These are phyloP conservation scores for Phrynosoma blainvillii DNA, from an alignment of 2,113 vertebrate genomes.

Conservation along the genomic window DNA sequence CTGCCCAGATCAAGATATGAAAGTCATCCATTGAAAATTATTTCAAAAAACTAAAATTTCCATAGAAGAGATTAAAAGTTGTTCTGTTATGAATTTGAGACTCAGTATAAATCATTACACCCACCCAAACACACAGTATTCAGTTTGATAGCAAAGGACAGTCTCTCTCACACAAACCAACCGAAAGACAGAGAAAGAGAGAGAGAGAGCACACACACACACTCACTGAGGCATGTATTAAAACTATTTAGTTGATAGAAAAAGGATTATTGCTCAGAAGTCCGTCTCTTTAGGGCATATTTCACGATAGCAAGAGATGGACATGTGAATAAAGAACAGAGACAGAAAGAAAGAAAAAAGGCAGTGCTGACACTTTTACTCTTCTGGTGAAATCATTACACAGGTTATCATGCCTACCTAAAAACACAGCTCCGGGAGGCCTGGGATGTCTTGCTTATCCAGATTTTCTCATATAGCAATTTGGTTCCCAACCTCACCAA, in stretches of 20 bases:
- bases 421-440: neutral
- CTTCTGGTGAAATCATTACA: constrained; percentile 16
- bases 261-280: constrained; percentile 76
- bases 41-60: constrained; percentile 75
- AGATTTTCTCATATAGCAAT: constrained; percentile 16
- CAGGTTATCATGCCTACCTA: accelerated
- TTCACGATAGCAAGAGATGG: constrained; percentile 48
- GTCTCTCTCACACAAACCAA: constrained; percentile 43
- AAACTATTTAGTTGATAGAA: constrained; percentile 67
- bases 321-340: constrained; percentile 41
- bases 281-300: constrained; percentile 66
- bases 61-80: constrained; percentile 76
- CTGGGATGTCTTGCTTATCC: constrained; percentile 27
- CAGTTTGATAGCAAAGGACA: constrained; percentile 51
- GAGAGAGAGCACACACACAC: neutral
- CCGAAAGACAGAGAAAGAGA: neutral
- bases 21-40: constrained; percentile 74
- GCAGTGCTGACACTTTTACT: constrained; percentile 21
- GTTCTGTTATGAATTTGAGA: constrained; percentile 71
- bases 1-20: constrained; percentile 66
- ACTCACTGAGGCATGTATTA: constrained; percentile 49
- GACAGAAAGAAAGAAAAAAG: constrained; percentile 1
- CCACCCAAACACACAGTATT: constrained; percentile 66
- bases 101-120: constrained; percentile 75
- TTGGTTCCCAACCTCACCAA: neutral